Conservation (phyloP, 2,888 invertebrate genomes). For the Drosophila neotestacea region DNA sequence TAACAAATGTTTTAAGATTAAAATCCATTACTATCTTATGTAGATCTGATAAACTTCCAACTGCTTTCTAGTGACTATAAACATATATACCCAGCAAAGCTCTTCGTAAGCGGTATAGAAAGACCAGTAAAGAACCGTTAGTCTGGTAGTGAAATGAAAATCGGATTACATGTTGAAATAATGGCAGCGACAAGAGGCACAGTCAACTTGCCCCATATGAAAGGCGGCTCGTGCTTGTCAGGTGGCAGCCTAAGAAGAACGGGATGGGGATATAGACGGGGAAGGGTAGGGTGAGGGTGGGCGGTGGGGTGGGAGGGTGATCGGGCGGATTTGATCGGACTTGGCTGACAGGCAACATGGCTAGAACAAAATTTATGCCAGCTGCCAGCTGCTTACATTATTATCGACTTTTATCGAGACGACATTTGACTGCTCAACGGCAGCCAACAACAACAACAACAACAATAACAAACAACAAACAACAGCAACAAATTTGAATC, state of each 20-base stretch:
- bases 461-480: slow-evolving; percentile 3
- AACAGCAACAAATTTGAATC: slow-evolving; percentile 31
- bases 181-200: slow-evolving; percentile 24
- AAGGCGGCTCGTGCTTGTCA: slow-evolving; percentile 58
- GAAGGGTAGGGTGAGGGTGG: neutral
- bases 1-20: too few species aligned
- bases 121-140: slow-evolving; percentile 7
- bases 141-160: slow-evolving; percentile 54
- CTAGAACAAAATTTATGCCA: slow-evolving; percentile 73
- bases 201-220: slow-evolving; percentile 40
- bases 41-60: too few species aligned
- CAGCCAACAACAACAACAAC: slow-evolving; percentile 27
- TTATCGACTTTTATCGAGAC: slow-evolving; percentile 74
- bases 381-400: slow-evolving; percentile 68
- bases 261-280: neutral
- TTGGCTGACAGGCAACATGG: slow-evolving; percentile 64
- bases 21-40: too few species aligned
- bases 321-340: slow-evolving; percentile 12
- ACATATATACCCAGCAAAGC: neutral
- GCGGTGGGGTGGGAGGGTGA: slow-evolving; percentile 10
- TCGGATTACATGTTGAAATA: slow-evolving; percentile 55
- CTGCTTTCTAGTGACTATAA: too few species aligned
- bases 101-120: slow-evolving; percentile 1
- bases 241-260: slow-evolving; percentile 17
- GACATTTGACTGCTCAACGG: slow-evolving; percentile 70